phyloP scores from a whole-genome alignment of 2,113 vertebrate species.

The Tinamus guttatus region DNA sequence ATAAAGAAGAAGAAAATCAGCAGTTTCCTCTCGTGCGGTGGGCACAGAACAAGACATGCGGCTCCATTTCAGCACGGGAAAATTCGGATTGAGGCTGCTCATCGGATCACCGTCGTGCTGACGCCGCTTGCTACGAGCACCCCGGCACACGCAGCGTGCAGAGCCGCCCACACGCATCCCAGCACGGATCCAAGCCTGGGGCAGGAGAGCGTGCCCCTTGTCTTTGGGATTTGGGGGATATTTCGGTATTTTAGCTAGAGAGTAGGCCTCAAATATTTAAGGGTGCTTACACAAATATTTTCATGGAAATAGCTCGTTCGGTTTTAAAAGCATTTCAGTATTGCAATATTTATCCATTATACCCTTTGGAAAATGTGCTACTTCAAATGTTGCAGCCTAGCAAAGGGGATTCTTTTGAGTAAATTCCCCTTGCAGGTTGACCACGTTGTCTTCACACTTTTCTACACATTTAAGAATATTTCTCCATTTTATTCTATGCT shows the following conservation, averaged over 20 bases:
- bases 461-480: neutral
- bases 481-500: neutral
- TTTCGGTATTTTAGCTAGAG: neutral
- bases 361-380: neutral
- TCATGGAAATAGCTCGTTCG: neutral
- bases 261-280: neutral
- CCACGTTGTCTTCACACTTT: neutral
- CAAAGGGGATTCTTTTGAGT: neutral
- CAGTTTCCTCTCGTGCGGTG: neutral
- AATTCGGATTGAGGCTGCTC: neutral
- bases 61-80: neutral
- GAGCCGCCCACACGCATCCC: neutral
- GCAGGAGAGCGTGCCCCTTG: neutral
- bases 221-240: fast-evolving
- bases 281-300: neutral
- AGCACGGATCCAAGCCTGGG: neutral
- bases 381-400: neutral
- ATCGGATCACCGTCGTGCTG: neutral
- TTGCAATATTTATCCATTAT: neutral
- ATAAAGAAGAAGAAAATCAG: neutral
- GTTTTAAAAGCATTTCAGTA: neutral
- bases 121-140: fast-evolving
- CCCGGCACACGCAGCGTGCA: neutral
- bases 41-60: neutral
- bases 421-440: neutral